Percentiles rank a stretch among this genome's conserved stretches.
Evolutionary conservation across 2,797 vertebrate genomes (phyloP).

Genomic region (Schizopygopsis pylzovi): DNA sequence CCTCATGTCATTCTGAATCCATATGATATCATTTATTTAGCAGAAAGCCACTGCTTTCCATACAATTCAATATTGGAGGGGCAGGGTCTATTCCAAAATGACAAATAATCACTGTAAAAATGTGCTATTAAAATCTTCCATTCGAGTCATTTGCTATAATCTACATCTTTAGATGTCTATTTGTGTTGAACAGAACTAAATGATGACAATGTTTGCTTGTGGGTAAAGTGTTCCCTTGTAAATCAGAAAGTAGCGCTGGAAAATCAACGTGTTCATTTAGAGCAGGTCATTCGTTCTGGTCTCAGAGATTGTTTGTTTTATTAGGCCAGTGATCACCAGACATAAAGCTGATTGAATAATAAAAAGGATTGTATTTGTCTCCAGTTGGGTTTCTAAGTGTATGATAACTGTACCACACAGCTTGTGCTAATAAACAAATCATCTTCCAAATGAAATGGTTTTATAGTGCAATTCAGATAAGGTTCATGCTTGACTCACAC

Average conservation of each 20-base stretch:
- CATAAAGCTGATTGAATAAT: not conserved
- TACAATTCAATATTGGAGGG: too few relatives aligned
- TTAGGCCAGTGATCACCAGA: not conserved
- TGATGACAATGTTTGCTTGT: not conserved
- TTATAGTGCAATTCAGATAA: not conserved
- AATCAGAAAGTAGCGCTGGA: not conserved
- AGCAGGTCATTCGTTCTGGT: not conserved
- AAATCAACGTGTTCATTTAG: not conserved
- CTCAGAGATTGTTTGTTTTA: not conserved
- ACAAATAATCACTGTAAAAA: too few relatives aligned
- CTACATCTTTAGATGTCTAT: not conserved
- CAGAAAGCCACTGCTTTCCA: not conserved
- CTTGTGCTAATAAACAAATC: not conserved
- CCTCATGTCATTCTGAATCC: not conserved
- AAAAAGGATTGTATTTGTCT: not conserved
- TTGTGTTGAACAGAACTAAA: not conserved
- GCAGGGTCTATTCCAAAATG: too few relatives aligned
- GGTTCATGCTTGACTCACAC: too few relatives aligned
- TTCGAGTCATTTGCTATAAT: not conserved
- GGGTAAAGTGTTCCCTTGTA: not conserved
- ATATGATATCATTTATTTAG: not conserved
- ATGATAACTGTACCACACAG: not conserved
- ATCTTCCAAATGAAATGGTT: not conserved
- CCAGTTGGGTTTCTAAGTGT: too few relatives aligned
- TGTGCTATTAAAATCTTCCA: too few relatives aligned